Percentiles rank a stretch among this genome's conserved stretches.
These are phyloP conservation scores for Megaceryle alcyon DNA, from an alignment of 2,797 vertebrate genomes.

Conservation along the genomic window DNA sequence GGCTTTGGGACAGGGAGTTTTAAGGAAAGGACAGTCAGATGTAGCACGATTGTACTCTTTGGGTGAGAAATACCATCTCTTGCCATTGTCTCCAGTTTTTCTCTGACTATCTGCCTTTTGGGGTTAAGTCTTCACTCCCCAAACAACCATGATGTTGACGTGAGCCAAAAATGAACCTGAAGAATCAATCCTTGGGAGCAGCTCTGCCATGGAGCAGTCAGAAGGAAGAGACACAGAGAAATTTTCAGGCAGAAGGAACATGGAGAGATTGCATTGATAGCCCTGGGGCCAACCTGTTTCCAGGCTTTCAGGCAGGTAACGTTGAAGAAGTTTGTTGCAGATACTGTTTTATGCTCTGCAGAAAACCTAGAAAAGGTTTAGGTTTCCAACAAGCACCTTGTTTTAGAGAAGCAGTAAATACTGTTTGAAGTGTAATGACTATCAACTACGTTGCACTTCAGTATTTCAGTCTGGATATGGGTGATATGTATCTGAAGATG, in stretches of 20 bases:
- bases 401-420: constrained; percentile 1
- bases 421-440: background rate
- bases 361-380: background rate
- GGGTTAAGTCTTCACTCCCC: background rate
- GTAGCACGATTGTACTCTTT: accelerated
- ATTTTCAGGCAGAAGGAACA: accelerated
- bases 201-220: background rate
- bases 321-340: background rate
- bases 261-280: background rate
- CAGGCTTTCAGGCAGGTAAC: background rate
- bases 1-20: background rate
- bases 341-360: constrained; percentile 5
- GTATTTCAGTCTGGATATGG: background rate
- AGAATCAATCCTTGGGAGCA: background rate
- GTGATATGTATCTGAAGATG: background rate
- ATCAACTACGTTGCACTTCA: background rate
- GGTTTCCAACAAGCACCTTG: background rate
- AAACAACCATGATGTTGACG: background rate
- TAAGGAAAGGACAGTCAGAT: background rate
- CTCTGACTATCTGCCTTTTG: background rate
- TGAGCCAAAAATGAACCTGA: background rate
- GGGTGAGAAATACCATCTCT: accelerated
- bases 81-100: accelerated
- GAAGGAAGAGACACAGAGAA: background rate
- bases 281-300: background rate